Conservation (phyloP, 2,888 invertebrate species). For the Calephelis perditalis region DNA sequence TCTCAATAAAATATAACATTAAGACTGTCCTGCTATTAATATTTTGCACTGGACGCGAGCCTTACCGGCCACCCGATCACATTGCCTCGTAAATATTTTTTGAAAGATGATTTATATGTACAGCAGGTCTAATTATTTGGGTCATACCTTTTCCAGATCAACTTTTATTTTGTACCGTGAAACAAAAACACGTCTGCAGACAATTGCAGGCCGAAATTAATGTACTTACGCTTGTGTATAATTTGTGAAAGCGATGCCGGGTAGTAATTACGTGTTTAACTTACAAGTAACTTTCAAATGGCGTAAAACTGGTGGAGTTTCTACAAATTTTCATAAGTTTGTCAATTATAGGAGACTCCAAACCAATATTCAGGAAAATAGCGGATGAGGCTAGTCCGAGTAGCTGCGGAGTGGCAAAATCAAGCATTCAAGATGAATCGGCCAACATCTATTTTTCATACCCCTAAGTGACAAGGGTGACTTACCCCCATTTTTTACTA, state of each 20-base stretch:
- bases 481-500: too few relatives aligned
- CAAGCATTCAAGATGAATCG: too few relatives aligned
- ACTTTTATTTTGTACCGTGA: slow-evolving; percentile 40
- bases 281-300: slow-evolving; percentile 9
- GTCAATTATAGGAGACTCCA: too few relatives aligned
- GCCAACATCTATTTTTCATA: too few relatives aligned
- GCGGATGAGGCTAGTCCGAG: too few relatives aligned
- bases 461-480: too few relatives aligned
- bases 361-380: too few relatives aligned
- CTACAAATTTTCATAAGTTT: too few relatives aligned
- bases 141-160: slow-evolving; percentile 55
- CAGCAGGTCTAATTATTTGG: slow-evolving; percentile 65
- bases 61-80: slow-evolving; percentile 54
- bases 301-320: slow-evolving; percentile 1
- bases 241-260: slow-evolving; percentile 15
- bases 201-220: slow-evolving; percentile 16
- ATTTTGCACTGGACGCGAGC: slow-evolving; percentile 25
- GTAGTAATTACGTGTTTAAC: background rate
- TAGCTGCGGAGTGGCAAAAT: too few relatives aligned
- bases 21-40: too few relatives aligned
- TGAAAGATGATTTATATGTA: slow-evolving; percentile 62
- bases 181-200: slow-evolving; percentile 29
- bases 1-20: too few relatives aligned
- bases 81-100: slow-evolving; percentile 60
- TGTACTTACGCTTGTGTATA: slow-evolving; percentile 15